Evolutionary conservation across 1,140 invertebrate genomes (phyloP), one percentile per base, ranked within the genome.

Genomic region (Homarus americanus): DNA sequence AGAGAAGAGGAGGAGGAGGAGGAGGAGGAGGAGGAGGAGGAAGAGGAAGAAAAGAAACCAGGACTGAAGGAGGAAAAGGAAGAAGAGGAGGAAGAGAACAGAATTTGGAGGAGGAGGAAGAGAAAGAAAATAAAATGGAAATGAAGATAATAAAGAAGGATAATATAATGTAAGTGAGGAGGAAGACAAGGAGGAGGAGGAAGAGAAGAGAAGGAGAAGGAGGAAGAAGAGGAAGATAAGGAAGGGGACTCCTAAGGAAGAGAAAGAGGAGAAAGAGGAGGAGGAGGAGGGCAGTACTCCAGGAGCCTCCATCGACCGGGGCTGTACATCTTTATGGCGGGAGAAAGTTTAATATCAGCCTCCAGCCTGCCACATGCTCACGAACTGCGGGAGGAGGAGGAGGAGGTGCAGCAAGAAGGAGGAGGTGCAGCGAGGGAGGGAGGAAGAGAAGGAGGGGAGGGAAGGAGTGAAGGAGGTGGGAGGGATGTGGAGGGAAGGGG

Each of bases 331-430:
- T 82, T 82, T 82, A 82, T 82, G 79, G 79, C 3, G 12, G 53
- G 79, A 34, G 79, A 44, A 58, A 82, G 79, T 82, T 82, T 82
- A 82, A 82, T 82, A 82, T 82, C 79, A 82, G 79, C 12, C 79
- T 53, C 78, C 28, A 53, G 24, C 63, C 32, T 53, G 24, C n/a
- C 79, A 82, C 79, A 82, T 58, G 49, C 79, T 82, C 49, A 63
- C 49, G 79, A 58, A 34, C 38, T 69, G 38, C 28, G 0, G 63
- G 36, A 24, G 36, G 34, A 44, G 73, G 12, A 32, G 17, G 17
- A 40, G n/a, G 38, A 40, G 15, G 41, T 32, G 78, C n/a, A 53
- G 73, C 24, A 5, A 34, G 5, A 24, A 10, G 32, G 15, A 36
- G 24, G 17, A 38, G 34, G 15, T 5, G 72, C 4, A n/a, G 38